phyloP scores from a whole-genome alignment of 2,888 invertebrate species.

The Ectropis crepuscularia region DNA sequence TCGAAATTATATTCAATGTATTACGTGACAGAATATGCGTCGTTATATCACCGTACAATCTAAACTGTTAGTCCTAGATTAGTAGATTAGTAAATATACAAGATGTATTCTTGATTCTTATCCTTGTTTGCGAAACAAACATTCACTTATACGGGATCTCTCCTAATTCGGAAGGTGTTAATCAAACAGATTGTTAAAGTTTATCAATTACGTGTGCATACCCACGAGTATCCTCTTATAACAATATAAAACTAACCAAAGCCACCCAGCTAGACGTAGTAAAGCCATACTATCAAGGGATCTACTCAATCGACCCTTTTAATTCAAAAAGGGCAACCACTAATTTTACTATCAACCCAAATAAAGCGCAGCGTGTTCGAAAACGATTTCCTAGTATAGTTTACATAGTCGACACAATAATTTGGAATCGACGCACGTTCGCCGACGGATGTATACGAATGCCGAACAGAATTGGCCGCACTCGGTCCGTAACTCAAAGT shows the following conservation, averaged over 20 bases:
- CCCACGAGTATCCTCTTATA: too few species aligned
- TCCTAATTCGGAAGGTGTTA: too few species aligned
- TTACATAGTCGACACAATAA: conserved; percentile 60
- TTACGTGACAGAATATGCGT: too few species aligned
- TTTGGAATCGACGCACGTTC: conserved; percentile 68
- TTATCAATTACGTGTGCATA: too few species aligned
- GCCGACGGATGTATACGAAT: conserved; percentile 77
- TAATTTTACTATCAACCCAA: conserved; percentile 28
- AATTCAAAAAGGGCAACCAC: conserved; percentile 23
- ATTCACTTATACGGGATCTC: too few species aligned
- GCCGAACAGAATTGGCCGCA: conserved; percentile 63
- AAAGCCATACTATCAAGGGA: background rate
- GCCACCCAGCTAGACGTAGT: conserved; percentile 2
- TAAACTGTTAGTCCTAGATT: too few species aligned
- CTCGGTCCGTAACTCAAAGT: conserved; percentile 67
- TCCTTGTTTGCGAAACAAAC: too few species aligned
- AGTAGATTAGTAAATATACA: too few species aligned
- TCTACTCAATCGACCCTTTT: conserved; percentile 14
- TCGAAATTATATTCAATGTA: too few species aligned
- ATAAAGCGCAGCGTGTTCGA: conserved; percentile 22
- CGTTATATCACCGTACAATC: too few species aligned
- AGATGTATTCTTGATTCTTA: too few species aligned
- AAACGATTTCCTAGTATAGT: conserved; percentile 41
- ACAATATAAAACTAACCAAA: background rate
- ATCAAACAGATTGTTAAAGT: too few species aligned